Conservation (phyloP, 2,797 vertebrate species). For the Novumbra hubbsi region DNA sequence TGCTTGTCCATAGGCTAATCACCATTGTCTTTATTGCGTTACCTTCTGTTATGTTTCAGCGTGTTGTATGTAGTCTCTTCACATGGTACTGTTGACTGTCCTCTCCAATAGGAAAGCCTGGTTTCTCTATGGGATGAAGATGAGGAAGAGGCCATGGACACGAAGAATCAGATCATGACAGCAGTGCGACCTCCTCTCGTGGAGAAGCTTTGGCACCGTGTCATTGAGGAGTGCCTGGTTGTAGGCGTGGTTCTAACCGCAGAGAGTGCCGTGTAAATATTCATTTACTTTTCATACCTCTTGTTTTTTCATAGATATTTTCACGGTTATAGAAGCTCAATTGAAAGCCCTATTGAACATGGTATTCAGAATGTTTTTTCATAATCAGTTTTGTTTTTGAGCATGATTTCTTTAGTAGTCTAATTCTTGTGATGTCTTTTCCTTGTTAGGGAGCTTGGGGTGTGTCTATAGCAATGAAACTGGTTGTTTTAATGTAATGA, state of each 20-base stretch:
- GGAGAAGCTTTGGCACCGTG: constrained; percentile 84
- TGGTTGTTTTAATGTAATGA: constrained; percentile 15
- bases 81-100: constrained; percentile 11
- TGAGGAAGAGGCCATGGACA: constrained; percentile 47
- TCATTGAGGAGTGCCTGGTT: constrained; percentile 80
- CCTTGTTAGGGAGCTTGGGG: constrained; percentile 25
- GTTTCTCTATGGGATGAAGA: constrained; percentile 85
- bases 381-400: constrained; percentile 8
- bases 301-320: neutral
- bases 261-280: constrained; percentile 76
- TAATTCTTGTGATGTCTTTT: constrained; percentile 17
- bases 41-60: neutral
- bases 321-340: neutral
- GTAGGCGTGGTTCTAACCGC: constrained; percentile 79
- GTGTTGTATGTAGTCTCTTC: neutral
- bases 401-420: constrained; percentile 8
- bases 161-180: constrained; percentile 45
- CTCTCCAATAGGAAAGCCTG: constrained; percentile 79
- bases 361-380: neutral
- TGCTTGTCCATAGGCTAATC: constrained; percentile 50
- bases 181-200: constrained; percentile 62
- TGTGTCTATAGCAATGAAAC: constrained; percentile 26
- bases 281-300: neutral
- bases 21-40: neutral
- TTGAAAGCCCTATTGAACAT: neutral